These are phyloP conservation scores for Eudemis profundana DNA, from an alignment of 2,888 invertebrate genomes.

Conservation along the genomic window DNA sequence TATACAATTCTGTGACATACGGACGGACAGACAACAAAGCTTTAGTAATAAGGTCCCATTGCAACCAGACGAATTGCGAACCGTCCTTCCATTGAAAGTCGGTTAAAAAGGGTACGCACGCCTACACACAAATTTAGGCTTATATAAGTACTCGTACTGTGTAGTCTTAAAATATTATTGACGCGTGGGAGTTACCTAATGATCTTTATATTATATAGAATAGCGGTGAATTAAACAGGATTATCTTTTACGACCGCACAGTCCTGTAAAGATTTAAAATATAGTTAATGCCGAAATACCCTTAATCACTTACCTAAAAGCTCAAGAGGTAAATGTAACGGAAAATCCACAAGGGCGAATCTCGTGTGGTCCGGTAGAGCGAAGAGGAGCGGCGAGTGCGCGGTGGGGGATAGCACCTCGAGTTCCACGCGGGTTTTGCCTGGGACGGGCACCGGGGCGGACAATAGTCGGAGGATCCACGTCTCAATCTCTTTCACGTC, in stretches of 20 bases:
- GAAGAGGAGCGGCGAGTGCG: conserved; percentile 94
- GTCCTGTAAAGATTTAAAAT: background rate
- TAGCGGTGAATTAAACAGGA: background rate
- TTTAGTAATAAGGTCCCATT: no score
- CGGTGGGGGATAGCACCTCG: conserved; percentile 94
- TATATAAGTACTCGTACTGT: background rate
- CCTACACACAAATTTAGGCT: background rate
- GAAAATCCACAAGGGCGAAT: conserved; percentile 98
- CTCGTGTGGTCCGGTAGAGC: conserved; percentile 99
- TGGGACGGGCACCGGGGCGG: conserved; percentile 99
- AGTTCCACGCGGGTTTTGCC: conserved; percentile 94
- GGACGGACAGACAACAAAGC: no score
- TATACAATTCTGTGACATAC: no score
- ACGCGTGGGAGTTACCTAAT: background rate
- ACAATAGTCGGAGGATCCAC: conserved; percentile 98
- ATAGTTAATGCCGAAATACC: background rate
- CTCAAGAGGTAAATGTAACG: conserved; percentile 98
- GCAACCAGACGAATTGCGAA: no score
- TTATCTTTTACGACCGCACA: background rate
- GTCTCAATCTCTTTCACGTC: conserved; percentile 99
- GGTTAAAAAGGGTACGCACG: background rate
- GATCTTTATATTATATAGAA: background rate
- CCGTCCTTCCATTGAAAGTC: no score
- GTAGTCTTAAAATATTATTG: background rate
- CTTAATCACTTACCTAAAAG: conserved; percentile 88